phyloP scores from a whole-genome alignment of 2,113 vertebrate species.

The Lepus timidus region DNA sequence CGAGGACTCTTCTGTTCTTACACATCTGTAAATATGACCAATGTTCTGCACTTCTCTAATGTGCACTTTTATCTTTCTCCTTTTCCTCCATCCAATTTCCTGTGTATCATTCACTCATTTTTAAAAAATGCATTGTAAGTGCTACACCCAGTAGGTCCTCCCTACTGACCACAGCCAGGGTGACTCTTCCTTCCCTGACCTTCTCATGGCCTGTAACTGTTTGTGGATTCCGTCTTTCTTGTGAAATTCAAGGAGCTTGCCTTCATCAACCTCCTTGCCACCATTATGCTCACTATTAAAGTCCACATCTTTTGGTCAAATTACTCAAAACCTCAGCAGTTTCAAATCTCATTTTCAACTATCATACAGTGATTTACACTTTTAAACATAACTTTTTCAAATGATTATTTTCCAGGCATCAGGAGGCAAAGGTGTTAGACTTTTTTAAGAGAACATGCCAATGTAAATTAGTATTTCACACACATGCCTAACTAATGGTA shows the following conservation, averaged over 20 bases:
- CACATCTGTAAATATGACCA: neutral
- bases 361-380: neutral
- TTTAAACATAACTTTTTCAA: neutral
- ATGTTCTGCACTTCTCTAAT: neutral
- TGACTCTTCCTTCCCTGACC: neutral
- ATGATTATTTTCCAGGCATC: neutral
- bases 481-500: neutral
- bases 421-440: neutral
- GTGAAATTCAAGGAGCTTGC: neutral
- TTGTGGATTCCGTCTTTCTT: slow-evolving; percentile 8
- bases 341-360: neutral
- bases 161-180: neutral
- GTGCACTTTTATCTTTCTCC: neutral
- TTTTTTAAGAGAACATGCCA: neutral
- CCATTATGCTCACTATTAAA: neutral
- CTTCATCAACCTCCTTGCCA: neutral
- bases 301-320: neutral
- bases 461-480: slow-evolving; percentile 12
- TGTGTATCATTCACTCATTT: neutral
- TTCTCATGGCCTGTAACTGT: neutral
- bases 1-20: neutral
- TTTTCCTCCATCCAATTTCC: neutral
- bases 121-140: neutral
- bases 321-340: slow-evolving; percentile 11
- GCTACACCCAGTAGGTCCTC: neutral